Base-by-base conservation (phyloP, 1,140 invertebrate species). In the Mamestra configurata region DNA sequence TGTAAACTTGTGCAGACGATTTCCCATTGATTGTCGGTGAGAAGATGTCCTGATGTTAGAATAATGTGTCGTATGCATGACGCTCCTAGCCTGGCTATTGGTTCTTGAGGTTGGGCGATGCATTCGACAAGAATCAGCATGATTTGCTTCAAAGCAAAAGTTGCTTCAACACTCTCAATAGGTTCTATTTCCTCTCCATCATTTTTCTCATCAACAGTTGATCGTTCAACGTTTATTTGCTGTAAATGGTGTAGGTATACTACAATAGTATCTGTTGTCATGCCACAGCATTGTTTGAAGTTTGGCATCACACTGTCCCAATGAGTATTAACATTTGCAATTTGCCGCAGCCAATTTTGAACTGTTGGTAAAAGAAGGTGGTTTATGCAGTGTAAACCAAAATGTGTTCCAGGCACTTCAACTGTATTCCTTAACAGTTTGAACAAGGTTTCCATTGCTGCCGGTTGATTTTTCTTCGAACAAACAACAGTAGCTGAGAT, bases 211-310 rank as follows among this genome's bases (percentile, higher is more conserved):
- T 89, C 84, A 11, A 81, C 77, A 55, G 83, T 90, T n/a, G 86
- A 82, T 79, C 91, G 84, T 80, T 92, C 90, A 24, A 91, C 43
- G 79, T 94, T 94, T 27, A 94, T 91, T 84, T 94, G 90, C 82
- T 94, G 93, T 70, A 92, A 82, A 61, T 93, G 88, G 80, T 94
- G 91, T 35, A 98, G 90, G 86, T 98, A 98, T 89, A 98, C 97
- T 0, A 99, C 98, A n/a, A 99, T 96, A 35, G 99, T 95, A 89
- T 99, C 98, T 4, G 98, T 98, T 27, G 98, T 97, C 85, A 98
- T 97, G 13, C 98, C 98, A 89, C 98, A 98, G 86, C 98, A 99
- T 87, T 99, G 98, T 89, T 99, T 99, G 87, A 99, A 99, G 91
- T 98, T 98, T 53, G 97, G 96, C 82, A 97, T 97, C 81, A 97